Evolutionary conservation across 2,888 invertebrate species (phyloP), one percentile per base, ranked within the genome.

Genomic region (Gerosis bhagava): DNA sequence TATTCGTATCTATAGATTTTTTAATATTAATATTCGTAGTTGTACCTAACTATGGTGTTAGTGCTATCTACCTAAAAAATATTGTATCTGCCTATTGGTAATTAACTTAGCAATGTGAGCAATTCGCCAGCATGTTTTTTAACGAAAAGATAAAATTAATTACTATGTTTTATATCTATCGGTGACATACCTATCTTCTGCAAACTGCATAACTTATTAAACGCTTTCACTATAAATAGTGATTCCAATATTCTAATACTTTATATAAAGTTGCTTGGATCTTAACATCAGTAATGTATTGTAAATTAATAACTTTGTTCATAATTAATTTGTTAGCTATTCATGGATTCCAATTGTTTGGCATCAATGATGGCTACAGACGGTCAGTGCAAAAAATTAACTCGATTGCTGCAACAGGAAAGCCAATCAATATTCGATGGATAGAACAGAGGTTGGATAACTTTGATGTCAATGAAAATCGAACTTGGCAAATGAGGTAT

Each of bases 401-500:
- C 16, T 11, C 24, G 7, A 45, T 24, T 12, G 31, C 31, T 5
- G 2, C 13, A 11, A 8, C 37, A 25, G 6, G 5, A 5, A 21
- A 12, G 10, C 37, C 37, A 3, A 19, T 45, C 7, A 2, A 3
- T 8, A 31, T 37, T 5, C 60, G 60, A 50, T 79, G 81, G 80
- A 70, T 83, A 5, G 56, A 66, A 37, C 84, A 83, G 53, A 75
- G 78, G 0, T 49, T 87, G 24, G 81, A 87, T 37, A 80, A 87
- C 55, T 86, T 83, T 24, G 59, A 82, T 51, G 17, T 56, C 4
- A 61, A 53, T 1, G 75, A 83, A 11, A 65, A 52, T 3, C 61
- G 75, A 5, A 70, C 60, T 0, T 87, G 80, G 81, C 65, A 69
- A 19, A 84, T 86, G 86, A 73, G 74, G 37, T 84, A 81, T 51